Base-by-base conservation (phyloP, 2,113 vertebrate genomes). In the Micromys minutus region DNA sequence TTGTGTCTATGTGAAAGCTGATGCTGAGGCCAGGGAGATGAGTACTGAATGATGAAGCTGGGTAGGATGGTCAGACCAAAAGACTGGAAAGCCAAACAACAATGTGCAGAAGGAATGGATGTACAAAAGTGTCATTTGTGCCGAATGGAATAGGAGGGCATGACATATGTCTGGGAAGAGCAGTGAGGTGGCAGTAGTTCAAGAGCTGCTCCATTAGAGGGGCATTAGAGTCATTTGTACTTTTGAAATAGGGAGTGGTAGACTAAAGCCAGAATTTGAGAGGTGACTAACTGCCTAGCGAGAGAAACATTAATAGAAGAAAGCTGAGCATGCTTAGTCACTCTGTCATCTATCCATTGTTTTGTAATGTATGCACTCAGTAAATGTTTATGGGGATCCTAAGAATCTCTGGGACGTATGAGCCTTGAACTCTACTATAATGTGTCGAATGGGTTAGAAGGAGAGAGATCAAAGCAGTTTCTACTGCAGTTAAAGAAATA, bases 381-480 rank as follows among this genome's bases (percentile, higher is more conserved):
- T 31, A 96, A 80, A 65, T 85, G 36, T 47, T 79, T 85, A 52
- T 26, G 29, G 34, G 84, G 26, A 65, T 59, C 52, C 90, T 63
- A 7, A 61, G n/a, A 83, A 61, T 59, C 39, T 57, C 84, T 67
- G 42, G 79, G 36, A 12, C 1, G 42, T n/a, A 29, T 22, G 74
- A 76, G 5, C 31, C 34, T 95, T 84, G 72, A 5, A 45, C 24
- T 3, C 3, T 47, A 17, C 4, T 50, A 21, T 94, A 65, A 65
- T 91, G 39, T 13, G 11, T 15, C 9, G 63, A 50, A 72, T 9
- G 24, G 34, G 42, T 42, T 71, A 69, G 45, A 91, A 16, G n/a
- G 9, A 80, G 26, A 94, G 31, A 93, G 24, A 95, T 63, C 59
- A 80, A 77, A 94, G 13, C 92, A 31, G 3, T 81, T 72, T 92